A percentile compares a stretch with the other conserved stretches of the same genome.
phyloP scores from a whole-genome alignment of 1,140 invertebrate genomes.

The Drosophila lacertosa region DNA sequence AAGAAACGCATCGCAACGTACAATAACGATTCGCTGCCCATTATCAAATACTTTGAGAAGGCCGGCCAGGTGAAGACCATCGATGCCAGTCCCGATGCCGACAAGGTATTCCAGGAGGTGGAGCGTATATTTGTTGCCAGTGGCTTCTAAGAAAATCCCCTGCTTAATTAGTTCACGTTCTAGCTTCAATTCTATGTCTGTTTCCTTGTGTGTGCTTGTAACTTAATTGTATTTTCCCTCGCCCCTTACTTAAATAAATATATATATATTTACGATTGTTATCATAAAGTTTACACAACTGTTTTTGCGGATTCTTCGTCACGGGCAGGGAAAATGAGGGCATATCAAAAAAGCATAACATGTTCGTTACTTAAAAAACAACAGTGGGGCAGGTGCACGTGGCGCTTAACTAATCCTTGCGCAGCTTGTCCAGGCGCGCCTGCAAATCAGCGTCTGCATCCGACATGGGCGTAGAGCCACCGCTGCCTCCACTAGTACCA shows the following conservation, averaged over 20 bases:
- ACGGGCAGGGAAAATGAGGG: constrained; percentile 8
- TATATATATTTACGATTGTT: constrained; percentile 62
- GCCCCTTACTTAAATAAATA: constrained; percentile 54
- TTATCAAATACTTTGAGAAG: constrained; percentile 93
- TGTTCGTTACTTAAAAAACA: constrained; percentile 39
- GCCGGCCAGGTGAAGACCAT: constrained; percentile 91
- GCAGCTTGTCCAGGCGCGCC: constrained; percentile 96
- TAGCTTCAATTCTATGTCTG: constrained; percentile 27
- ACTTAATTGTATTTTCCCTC: constrained; percentile 1
- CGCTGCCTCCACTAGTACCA: constrained; percentile 84
- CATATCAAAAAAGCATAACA: constrained; percentile 54
- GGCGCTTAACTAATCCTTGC: constrained; percentile 89
- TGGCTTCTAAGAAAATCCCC: constrained; percentile 56
- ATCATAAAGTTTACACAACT: constrained; percentile 34
- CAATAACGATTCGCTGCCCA: constrained; percentile 95
- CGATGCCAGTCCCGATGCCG: constrained; percentile 88
- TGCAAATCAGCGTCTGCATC: constrained; percentile 98
- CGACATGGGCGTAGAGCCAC: constrained; percentile 86
- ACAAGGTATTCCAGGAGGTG: constrained; percentile 88
- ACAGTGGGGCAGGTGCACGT: constrained; percentile 41
- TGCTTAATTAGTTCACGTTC: constrained; percentile 20
- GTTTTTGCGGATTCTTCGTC: not conserved
- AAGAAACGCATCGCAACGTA: constrained; percentile 96
- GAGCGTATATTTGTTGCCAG: constrained; percentile 61
- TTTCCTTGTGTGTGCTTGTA: constrained; percentile 16